phyloP scores from a whole-genome alignment of 2,113 vertebrate genomes.

The Ceratotherium simum region DNA sequence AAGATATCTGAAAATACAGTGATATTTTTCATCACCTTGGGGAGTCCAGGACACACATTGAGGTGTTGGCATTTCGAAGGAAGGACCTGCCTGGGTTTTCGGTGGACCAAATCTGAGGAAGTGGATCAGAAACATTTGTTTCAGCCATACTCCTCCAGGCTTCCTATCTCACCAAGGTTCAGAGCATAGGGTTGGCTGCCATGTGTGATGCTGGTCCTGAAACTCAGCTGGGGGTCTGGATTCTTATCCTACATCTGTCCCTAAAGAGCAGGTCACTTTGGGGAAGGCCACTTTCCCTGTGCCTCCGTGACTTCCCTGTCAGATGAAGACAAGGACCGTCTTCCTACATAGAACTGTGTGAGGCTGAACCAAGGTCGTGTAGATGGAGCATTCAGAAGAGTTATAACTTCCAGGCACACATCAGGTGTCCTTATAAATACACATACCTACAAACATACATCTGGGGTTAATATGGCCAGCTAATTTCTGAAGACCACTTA shows the following conservation, averaged over 20 bases:
- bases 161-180: neutral
- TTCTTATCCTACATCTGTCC: neutral
- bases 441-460: neutral
- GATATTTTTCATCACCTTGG: neutral
- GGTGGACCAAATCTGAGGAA: neutral
- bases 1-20: neutral
- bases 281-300: neutral
- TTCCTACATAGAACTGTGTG: neutral
- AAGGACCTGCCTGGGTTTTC: neutral
- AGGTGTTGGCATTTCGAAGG: neutral
- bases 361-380: neutral
- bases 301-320: neutral
- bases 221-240: neutral
- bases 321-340: neutral
- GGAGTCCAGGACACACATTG: neutral
- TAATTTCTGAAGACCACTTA: neutral
- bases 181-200: neutral
- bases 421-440: neutral
- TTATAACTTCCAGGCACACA: fast-evolving
- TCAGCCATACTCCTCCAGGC: neutral
- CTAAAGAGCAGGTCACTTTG: neutral
- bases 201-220: neutral
- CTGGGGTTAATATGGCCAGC: neutral
- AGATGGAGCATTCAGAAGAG: neutral
- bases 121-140: neutral